Percentiles rank a stretch among this genome's conserved stretches.
phyloP scores from a whole-genome alignment of 1,140 invertebrate species.

The Bombyx mandarina region DNA sequence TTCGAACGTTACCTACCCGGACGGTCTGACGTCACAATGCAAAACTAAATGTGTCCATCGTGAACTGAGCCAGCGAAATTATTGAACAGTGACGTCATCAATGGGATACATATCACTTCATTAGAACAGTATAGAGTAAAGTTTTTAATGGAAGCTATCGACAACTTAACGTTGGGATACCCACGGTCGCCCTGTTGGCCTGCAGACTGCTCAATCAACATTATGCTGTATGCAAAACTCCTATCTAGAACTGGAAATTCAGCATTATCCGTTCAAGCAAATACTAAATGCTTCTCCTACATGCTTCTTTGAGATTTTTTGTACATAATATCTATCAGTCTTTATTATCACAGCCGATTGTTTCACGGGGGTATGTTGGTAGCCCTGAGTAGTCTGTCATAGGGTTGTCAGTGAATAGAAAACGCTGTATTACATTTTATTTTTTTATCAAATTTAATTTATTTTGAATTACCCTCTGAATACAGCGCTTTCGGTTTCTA shows the following conservation, averaged over 20 bases:
- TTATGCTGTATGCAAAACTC: constrained; percentile 33
- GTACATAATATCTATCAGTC: constrained; percentile 9
- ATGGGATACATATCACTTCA: constrained; percentile 10
- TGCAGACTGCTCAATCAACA: constrained; percentile 28
- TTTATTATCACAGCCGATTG: not conserved
- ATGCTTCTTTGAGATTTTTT: constrained; percentile 15
- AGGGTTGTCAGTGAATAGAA: no score
- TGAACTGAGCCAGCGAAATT: constrained; percentile 42
- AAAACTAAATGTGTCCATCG: constrained; percentile 1
- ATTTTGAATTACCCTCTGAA: no score
- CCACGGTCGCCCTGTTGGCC: constrained; percentile 63
- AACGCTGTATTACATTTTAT: no score
- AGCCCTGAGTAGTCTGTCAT: no score
- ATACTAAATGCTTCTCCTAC: constrained; percentile 41
- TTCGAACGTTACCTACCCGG: constrained; percentile 9
- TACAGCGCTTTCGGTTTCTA: no score
- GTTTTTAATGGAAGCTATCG: constrained; percentile 23
- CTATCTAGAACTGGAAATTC: constrained; percentile 50
- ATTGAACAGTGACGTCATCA: constrained; percentile 40
- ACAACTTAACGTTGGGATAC: constrained; percentile 65
- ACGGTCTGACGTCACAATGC: no score
- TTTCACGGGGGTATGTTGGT: no score
- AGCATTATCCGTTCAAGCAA: constrained; percentile 55
- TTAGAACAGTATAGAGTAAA: constrained; percentile 5
- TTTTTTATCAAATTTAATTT: no score